Conservation (phyloP, 1,140 invertebrate species). For the Zaprionus ornatus region DNA sequence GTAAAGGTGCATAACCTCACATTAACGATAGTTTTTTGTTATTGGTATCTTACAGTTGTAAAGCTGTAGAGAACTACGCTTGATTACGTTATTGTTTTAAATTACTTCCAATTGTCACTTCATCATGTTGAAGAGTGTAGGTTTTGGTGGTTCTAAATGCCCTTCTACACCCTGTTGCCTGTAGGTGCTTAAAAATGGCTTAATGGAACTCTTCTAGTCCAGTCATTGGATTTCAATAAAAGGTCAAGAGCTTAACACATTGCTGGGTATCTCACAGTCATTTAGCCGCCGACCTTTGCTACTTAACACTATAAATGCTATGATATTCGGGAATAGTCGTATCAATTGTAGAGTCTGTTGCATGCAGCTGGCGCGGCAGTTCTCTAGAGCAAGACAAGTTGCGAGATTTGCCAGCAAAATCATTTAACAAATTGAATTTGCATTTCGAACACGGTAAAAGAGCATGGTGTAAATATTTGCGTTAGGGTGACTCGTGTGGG, state of each 20-base stretch:
- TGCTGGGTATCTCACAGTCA: neutral
- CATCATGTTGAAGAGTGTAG: slow-evolving; percentile 8
- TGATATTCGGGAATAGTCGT: neutral
- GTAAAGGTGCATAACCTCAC: no score
- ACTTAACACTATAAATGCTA: neutral
- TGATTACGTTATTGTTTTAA: no score
- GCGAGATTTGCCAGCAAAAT: slow-evolving; percentile 62
- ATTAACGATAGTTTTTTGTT: no score
- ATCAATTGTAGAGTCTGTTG: neutral
- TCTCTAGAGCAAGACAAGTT: slow-evolving; percentile 73
- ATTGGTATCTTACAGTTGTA: neutral
- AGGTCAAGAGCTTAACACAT: neutral
- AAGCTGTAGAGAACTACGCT: no score
- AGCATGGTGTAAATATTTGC: slow-evolving; percentile 29
- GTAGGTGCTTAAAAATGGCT: no score
- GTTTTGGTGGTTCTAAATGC: slow-evolving; percentile 32
- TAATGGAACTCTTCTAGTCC: no score
- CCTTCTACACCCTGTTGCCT: neutral
- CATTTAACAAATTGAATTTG: slow-evolving; percentile 78
- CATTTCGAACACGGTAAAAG: slow-evolving; percentile 45
- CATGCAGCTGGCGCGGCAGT: neutral
- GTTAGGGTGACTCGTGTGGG: slow-evolving; percentile 5
- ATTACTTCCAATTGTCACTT: no score
- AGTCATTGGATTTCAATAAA: neutral
- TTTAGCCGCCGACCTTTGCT: neutral